Conservation (phyloP, 2,888 invertebrate genomes). For the Polymixis lichenea region DNA sequence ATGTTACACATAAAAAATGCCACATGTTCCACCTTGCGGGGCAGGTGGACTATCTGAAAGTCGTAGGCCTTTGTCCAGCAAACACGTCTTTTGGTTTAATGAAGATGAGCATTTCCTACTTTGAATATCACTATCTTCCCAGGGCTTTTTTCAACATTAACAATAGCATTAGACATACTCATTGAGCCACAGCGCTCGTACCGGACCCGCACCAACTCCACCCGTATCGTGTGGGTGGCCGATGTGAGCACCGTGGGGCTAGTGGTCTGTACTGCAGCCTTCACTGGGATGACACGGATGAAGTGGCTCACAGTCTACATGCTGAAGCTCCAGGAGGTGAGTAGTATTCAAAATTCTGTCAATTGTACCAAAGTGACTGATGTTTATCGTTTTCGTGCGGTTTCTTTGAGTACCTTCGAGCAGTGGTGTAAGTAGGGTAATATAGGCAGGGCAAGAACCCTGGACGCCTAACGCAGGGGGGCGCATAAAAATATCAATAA, state of each 20-base stretch:
- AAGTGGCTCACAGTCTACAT: conserved; percentile 60
- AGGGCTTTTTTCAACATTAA: conserved; percentile 32
- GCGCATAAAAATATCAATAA: no score
- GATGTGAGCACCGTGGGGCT: conserved; percentile 47
- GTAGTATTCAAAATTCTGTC: not conserved
- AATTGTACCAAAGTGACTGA: not conserved
- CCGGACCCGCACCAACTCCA: conserved; percentile 32
- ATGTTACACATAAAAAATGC: no score
- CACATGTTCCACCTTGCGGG: no score
- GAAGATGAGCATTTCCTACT: not conserved
- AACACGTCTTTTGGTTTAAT: not conserved
- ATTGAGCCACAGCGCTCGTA: conserved; percentile 30
- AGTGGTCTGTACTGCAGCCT: conserved; percentile 35
- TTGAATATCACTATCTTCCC: not conserved
- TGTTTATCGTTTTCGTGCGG: no score
- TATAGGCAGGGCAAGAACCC: no score
- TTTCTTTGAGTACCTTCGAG: no score
- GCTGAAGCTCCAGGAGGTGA: conserved; percentile 69
- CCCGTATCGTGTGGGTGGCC: conserved; percentile 48
- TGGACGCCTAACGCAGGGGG: no score
- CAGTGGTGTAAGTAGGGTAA: no score
- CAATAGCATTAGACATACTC: conserved; percentile 43
- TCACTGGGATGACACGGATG: conserved; percentile 61
- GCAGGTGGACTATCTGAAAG: no score
- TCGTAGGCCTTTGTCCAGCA: no score